Evolutionary conservation across 2,888 invertebrate species (phyloP), one percentile per base, ranked within the genome.

Genomic region (Sinodicranocentrus sp.): DNA sequence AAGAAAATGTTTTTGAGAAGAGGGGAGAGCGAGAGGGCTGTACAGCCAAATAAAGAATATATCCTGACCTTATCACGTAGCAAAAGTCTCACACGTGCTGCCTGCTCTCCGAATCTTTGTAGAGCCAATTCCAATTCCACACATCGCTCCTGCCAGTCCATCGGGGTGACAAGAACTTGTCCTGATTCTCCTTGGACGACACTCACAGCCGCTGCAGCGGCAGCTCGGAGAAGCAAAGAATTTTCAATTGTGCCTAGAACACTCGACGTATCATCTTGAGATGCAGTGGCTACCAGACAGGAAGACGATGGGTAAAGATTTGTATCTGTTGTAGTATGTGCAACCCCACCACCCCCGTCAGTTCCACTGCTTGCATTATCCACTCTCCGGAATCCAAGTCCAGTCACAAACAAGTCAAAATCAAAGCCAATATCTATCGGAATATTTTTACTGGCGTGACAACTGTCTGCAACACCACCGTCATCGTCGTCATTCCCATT

Each of bases 131-230:
- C 97, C 88, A 97, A 91, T 90, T 96, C 95, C 89, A 96, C 91
- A 90, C 97, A 97, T 79, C 79, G 19, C 91, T 96, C 96, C 91
- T 96, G 96, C 97, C 97, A 97, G 91, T 96, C 95, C 89, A 95
- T 63, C 70, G 85, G 75, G 78, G 75, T 88, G 85, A 85, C 84
- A 72, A 84, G 83, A 61, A 85, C 79, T 76, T 77, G 82, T 67
- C 76, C 85, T 65, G 82, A 67, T 78, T 85, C 82, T 73, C 84
- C 80, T 80, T 73, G 70, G 61, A 85, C 82, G 78, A 85, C 77
- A 78, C 72, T 73, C n/a, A 85, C 78, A 68, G 85, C 85, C 26
- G 85, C 85, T 61, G 82, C 84, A 57, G 82, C 80, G 54, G 80
- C 80, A 33, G 80, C 80, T 73, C 80, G 54, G 13, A 80, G 67